These are phyloP conservation scores for Heteromyza rotundicornis DNA, from an alignment of 2,888 invertebrate genomes.

Conservation along the genomic window DNA sequence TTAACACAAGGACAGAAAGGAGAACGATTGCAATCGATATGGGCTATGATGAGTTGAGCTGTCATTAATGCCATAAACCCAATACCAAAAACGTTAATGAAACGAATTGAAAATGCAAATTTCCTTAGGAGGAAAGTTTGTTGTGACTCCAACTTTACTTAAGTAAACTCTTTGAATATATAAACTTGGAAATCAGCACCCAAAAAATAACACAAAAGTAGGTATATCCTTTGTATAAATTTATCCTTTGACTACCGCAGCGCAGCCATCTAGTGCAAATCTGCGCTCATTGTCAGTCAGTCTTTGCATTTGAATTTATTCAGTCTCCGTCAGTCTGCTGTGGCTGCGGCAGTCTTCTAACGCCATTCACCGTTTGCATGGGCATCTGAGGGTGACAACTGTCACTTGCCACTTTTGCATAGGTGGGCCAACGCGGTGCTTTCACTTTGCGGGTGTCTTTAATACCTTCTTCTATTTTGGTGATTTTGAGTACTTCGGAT, in stretches of 20 bases:
- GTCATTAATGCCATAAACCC: no score
- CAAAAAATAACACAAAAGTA: no score
- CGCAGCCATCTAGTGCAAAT: not conserved
- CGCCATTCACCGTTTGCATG: conserved; percentile 2
- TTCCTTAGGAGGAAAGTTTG: no score
- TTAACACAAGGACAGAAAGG: not conserved
- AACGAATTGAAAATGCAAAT: no score
- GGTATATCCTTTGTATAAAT: not conserved
- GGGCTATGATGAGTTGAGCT: no score
- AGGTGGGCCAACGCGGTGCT: conserved; percentile 22
- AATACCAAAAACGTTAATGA: no score
- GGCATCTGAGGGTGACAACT: conserved; percentile 3
- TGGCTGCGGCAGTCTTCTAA: not conserved
- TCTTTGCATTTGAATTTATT: conserved; percentile 5
- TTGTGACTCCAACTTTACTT: no score
- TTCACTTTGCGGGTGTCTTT: not conserved
- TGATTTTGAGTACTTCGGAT: conserved; percentile 1
- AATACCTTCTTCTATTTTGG: not conserved
- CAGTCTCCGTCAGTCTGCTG: not conserved
- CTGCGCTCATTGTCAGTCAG: not conserved
- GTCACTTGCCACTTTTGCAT: conserved; percentile 24
- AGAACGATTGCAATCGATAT: not conserved
- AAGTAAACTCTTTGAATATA: no score
- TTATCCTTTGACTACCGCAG: not conserved
- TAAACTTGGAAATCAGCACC: no score